phyloP scores from a whole-genome alignment of 2,888 invertebrate genomes.

The Lamproptera curius region DNA sequence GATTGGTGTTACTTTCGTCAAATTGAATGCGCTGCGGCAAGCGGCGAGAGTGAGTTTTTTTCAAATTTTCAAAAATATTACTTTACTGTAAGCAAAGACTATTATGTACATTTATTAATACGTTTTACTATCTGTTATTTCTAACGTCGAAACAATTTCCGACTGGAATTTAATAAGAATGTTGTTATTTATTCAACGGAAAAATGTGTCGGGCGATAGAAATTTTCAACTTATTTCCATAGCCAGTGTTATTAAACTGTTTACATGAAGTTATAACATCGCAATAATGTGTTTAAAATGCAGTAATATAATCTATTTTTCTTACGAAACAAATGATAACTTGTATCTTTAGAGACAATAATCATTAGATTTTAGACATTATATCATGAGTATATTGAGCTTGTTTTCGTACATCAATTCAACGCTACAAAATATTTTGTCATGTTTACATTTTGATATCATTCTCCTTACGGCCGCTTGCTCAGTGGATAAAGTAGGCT shows the following conservation, averaged over 20 bases:
- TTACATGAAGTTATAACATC: too few relatives aligned
- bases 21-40: conserved; percentile 41
- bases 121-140: too few relatives aligned
- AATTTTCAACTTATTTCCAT: too few relatives aligned
- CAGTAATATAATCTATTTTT: neutral
- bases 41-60: conserved; percentile 49
- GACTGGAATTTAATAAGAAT: too few relatives aligned
- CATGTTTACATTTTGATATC: neutral
- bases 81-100: too few relatives aligned
- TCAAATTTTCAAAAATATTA: too few relatives aligned
- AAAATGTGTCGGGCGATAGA: neutral
- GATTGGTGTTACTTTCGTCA: conserved; percentile 50
- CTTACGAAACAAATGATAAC: neutral
- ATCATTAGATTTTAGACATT: neutral
- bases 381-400: neutral
- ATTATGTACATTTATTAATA: too few relatives aligned
- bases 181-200: too few relatives aligned
- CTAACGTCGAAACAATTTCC: too few relatives aligned
- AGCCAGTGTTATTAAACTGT: too few relatives aligned
- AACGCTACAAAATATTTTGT: too few relatives aligned
- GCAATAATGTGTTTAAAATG: too few relatives aligned
- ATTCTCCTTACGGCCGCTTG: neutral
- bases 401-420: neutral
- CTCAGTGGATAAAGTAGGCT: neutral
- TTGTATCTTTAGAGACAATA: neutral